Conservation (phyloP, 2,888 invertebrate species). For the Nipponacmea schrenckii region DNA sequence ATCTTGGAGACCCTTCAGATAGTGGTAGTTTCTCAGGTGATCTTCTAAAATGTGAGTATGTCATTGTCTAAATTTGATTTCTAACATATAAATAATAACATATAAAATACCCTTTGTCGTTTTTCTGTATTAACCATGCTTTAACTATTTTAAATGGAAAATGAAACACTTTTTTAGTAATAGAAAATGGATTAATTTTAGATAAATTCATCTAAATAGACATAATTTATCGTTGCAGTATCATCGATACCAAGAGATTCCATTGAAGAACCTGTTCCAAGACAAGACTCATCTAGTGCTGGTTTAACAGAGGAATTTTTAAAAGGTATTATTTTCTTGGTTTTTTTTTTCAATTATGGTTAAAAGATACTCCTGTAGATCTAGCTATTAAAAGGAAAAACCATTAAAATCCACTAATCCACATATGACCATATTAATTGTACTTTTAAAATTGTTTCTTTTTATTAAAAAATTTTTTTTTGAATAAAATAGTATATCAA, state of each 20-base stretch:
- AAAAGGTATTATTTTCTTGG: constrained; percentile 30
- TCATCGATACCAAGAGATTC: constrained; percentile 26
- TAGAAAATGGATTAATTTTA: background rate
- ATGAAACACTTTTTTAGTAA: background rate
- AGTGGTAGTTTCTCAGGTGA: constrained; percentile 25
- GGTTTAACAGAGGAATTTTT: constrained; percentile 39
- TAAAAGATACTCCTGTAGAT: background rate
- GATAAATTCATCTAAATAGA: background rate
- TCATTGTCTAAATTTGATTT: background rate
- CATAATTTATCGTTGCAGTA: constrained; percentile 13
- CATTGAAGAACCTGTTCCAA: constrained; percentile 36
- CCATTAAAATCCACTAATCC: no score
- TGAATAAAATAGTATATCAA: background rate
- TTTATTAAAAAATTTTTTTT: background rate
- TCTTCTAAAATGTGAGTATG: constrained; percentile 27
- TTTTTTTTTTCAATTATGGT: constrained; percentile 2
- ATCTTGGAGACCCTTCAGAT: constrained; percentile 25
- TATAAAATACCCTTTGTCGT: no score
- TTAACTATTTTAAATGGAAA: no score
- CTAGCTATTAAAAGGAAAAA: no score
- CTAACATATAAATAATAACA: no score
- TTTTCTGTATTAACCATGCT: no score
- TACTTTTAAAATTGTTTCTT: no score
- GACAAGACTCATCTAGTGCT: constrained; percentile 32
- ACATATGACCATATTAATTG: no score